A percentile compares a stretch with the other conserved stretches of the same genome.
Evolutionary conservation across 2,797 vertebrate genomes (phyloP).

Genomic region (Aphelocoma californica): DNA sequence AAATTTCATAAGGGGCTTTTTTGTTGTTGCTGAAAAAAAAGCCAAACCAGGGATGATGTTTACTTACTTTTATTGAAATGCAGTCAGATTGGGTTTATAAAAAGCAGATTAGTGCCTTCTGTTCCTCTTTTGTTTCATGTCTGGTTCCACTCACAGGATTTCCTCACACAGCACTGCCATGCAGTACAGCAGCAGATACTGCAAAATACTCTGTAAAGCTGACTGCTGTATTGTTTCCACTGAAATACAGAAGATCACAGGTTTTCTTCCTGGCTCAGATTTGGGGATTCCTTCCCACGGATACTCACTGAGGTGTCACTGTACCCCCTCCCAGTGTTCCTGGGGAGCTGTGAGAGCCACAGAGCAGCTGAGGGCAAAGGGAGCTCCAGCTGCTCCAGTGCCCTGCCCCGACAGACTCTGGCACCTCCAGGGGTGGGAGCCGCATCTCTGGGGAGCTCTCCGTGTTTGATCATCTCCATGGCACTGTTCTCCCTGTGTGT

Average conservation of each 20-base stretch:
- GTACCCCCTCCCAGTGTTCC: background rate
- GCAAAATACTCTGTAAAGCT: background rate
- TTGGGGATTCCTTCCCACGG: background rate
- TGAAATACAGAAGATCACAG: background rate
- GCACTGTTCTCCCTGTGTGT: background rate
- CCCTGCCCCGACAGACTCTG: background rate
- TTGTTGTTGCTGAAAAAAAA: background rate
- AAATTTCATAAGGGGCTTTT: background rate
- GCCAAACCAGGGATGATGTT: background rate
- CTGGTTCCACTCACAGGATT: background rate
- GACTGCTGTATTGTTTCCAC: background rate
- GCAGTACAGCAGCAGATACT: background rate
- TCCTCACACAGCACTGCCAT: background rate
- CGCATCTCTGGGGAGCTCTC: background rate
- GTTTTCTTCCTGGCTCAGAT: background rate
- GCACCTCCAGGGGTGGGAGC: background rate
- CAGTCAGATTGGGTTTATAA: background rate
- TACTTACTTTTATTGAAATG: background rate
- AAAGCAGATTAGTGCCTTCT: background rate
- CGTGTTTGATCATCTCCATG: background rate
- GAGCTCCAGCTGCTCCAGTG: background rate
- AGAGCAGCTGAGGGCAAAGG: too few species aligned
- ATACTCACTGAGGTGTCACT: background rate
- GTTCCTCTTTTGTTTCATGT: conserved; percentile 2
- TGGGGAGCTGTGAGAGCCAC: background rate